These are phyloP conservation scores for Petaurus breviceps DNA, from an alignment of 2,113 vertebrate species.

Conservation along the genomic window DNA sequence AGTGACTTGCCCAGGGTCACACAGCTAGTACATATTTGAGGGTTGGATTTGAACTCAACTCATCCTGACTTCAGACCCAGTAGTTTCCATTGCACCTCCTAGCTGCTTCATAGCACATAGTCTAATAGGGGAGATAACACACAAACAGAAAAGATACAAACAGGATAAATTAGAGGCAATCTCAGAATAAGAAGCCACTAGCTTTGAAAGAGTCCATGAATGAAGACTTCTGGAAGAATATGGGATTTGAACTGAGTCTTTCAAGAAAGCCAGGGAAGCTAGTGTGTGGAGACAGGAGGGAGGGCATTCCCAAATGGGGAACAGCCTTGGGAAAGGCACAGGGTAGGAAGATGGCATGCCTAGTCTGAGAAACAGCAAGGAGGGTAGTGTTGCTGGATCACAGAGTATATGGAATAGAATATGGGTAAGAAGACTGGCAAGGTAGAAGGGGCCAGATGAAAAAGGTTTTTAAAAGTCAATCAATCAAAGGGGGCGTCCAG, in stretches of 20 bases:
- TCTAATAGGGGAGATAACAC: not conserved
- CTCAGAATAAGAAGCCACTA: not conserved
- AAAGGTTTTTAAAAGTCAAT: not conserved
- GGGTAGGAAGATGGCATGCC: not conserved
- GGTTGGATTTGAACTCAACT: not conserved
- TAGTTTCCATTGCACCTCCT: not conserved
- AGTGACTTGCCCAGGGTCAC: not conserved
- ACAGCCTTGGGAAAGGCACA: not conserved
- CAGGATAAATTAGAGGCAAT: not conserved
- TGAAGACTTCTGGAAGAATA: not conserved
- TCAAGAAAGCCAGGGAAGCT: not conserved
- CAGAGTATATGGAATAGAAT: not conserved
- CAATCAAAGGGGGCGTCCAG: not conserved
- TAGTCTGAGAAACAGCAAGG: not conserved
- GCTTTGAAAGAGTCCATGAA: not conserved
- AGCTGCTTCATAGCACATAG: not conserved
- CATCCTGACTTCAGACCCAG: not conserved
- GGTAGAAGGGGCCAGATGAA: not conserved
- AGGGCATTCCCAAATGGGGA: not conserved
- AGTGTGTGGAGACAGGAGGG: not conserved
- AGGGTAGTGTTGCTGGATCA: not conserved
- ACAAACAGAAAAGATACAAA: not conserved
- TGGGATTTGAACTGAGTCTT: not conserved
- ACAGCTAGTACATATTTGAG: not conserved
- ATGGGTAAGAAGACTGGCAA: not conserved